Evolutionary conservation across 1,140 invertebrate genomes (phyloP).

Genomic region (Oreohelix idahoensis): DNA sequence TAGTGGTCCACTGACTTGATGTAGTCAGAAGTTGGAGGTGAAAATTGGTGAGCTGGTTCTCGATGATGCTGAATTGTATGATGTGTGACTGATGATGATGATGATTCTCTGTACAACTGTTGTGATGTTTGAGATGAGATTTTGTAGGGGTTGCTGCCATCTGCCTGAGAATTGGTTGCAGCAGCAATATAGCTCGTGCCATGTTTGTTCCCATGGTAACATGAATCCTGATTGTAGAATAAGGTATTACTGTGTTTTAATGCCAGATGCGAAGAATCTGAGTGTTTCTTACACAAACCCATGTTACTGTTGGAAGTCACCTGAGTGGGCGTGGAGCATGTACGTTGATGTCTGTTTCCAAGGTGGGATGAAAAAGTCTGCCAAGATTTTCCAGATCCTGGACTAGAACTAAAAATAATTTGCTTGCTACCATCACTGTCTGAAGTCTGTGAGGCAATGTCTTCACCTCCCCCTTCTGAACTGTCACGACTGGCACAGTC

Average conservation of each 20-base stretch:
- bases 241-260: background rate
- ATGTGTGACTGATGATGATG: background rate
- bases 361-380: background rate
- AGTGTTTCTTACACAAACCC: background rate
- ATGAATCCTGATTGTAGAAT: background rate
- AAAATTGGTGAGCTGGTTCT: background rate
- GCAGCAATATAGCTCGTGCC: background rate
- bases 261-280: background rate
- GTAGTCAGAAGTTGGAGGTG: background rate
- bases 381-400: too few relatives aligned
- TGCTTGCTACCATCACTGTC: background rate
- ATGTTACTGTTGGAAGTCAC: background rate
- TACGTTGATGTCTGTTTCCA: too few relatives aligned
- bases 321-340: background rate
- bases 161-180: background rate
- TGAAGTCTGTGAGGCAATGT: slow-evolving; percentile 2
- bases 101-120: background rate
- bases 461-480: slow-evolving; percentile 31
- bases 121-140: background rate
- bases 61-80: background rate
- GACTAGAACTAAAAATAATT: background rate
- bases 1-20: background rate
- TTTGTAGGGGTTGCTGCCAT: background rate
- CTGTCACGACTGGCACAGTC: background rate
- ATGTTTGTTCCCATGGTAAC: background rate